phyloP scores from a whole-genome alignment of 2,797 vertebrate genomes.

The Molossus molossus region DNA sequence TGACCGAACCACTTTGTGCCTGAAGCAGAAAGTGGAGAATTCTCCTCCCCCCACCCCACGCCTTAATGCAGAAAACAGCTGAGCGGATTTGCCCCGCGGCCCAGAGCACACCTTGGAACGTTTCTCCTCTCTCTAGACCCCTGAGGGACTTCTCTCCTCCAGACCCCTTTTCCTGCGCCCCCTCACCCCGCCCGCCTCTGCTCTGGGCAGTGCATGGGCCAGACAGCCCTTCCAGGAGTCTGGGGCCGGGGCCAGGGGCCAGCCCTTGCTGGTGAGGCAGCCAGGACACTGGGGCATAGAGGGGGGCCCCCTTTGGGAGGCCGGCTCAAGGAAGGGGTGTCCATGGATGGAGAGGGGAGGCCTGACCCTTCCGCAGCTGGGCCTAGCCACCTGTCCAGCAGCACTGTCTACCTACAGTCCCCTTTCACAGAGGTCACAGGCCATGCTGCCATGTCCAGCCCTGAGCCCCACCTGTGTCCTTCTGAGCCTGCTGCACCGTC shows the following conservation, averaged over 20 bases:
- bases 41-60: rapidly evolving
- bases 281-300: neutral
- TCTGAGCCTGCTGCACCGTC: rapidly evolving
- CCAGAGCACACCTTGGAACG: rapidly evolving
- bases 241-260: neutral
- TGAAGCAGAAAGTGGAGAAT: rapidly evolving
- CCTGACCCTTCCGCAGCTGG: too few relatives aligned
- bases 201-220: neutral
- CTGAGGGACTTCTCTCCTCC: too few relatives aligned
- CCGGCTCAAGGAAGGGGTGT: neutral
- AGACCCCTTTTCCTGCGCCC: neutral
- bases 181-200: neutral
- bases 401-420: rapidly evolving
- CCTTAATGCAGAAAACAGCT: neutral
- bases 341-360: rapidly evolving
- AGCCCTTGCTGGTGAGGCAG: rapidly evolving
- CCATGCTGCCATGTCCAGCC: rapidly evolving
- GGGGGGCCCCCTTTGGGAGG: neutral
- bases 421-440: rapidly evolving
- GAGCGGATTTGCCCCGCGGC: rapidly evolving
- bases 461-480: neutral
- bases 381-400: too few relatives aligned
- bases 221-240: neutral
- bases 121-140: too few relatives aligned
- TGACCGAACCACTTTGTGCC: rapidly evolving